Percentiles rank a stretch among this genome's conserved stretches.
phyloP scores from a whole-genome alignment of 1,140 invertebrate species.

The Drosophila rufa region DNA sequence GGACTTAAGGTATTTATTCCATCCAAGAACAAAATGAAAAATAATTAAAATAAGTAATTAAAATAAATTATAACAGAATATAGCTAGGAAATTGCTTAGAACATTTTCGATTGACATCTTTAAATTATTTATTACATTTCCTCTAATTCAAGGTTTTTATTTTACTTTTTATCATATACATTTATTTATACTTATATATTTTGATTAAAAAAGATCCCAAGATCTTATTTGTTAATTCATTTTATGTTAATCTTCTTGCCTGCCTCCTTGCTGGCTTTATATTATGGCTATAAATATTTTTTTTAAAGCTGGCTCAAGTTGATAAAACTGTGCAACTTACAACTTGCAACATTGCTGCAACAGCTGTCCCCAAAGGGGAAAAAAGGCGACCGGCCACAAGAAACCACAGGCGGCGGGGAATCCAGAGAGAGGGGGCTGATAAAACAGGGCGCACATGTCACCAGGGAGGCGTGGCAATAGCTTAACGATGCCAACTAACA shows the following conservation, averaged over 20 bases:
- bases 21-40: neutral
- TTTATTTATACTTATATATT: no score
- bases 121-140: neutral
- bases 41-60: no score
- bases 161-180: neutral
- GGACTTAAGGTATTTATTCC: neutral
- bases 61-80: no score
- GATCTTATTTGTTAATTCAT: neutral
- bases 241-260: neutral
- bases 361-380: constrained; percentile 38
- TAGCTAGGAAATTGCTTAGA: no score
- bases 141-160: neutral
- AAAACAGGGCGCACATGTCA: constrained; percentile 26
- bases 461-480: constrained; percentile 62
- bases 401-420: neutral
- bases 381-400: constrained; percentile 27
- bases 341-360: constrained; percentile 52
- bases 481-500: constrained; percentile 72
- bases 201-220: no score
- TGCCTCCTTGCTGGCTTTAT: neutral
- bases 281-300: neutral
- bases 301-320: constrained; percentile 21
- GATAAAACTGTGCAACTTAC: constrained; percentile 34
- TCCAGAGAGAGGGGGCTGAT: neutral
- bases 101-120: no score